Base-by-base conservation (phyloP, 2,888 invertebrate genomes). In the Napeogenes sylphis region DNA sequence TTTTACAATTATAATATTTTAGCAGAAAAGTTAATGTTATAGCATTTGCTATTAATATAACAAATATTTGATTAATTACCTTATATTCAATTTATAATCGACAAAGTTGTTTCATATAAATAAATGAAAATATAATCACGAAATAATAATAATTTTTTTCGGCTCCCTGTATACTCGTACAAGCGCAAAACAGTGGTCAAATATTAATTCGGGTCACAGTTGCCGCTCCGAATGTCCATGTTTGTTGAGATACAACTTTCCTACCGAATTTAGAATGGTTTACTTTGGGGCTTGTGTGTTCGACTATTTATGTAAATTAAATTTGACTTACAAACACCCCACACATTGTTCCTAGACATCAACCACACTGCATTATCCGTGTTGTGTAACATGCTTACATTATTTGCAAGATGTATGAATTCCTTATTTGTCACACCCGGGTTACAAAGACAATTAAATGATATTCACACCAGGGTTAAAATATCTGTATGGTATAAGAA, bases 161-260 rank as follows among this genome's bases (percentile, higher is more conserved):
- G 30, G 30, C 30, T 10, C 42, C 3, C 51, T 30, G 30, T 30
- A 6, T 12, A 55, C 47, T 4, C 45, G 47, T 35, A 45, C 53
- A 57, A 42, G 58, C 47, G 45, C 47, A 66, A 58, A 35, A 58
- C 42, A 46, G 14, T 59, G 58, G 84, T 85, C 87, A 86, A 87
- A 88, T 87, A 87, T 88, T 86, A 87, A 87, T 87, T 88, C 88
- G 78, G 87, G 87, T 87, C 88, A 85, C 86, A 87, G 86, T 86
- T 82, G 82, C 77, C 78, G 77, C 79, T 83, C 76, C 75, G 75
- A 82, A 83, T 81, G 82, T 81, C 82, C 83, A 71, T 84, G 82
- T 87, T 88, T 86, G 81, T 79, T 76, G 80, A 84, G 85, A 87
- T 83, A 85, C 83, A 86, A 87, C 86, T 88, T 87, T 86, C 79